Evolutionary conservation across 2,797 vertebrate species (phyloP), one percentile per base, ranked within the genome.

Genomic region (Liparis tanakae): DNA sequence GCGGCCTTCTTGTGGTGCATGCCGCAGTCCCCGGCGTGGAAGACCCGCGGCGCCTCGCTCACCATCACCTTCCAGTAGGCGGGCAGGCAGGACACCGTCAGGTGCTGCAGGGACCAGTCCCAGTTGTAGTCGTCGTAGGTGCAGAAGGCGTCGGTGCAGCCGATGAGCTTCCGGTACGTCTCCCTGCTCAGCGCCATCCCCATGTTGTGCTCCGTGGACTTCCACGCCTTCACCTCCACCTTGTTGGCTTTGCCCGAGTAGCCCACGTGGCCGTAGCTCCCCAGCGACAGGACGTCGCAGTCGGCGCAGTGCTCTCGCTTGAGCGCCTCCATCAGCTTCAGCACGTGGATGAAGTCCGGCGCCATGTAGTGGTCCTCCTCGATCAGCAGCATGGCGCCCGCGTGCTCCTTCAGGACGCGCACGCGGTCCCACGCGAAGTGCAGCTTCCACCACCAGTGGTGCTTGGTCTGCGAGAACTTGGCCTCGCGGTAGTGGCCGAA

Each of bases 381-480:
- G 4, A 99, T 92, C 72, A 99, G 94, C 8, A 99, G 91, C 48
- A 99, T 91, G 34, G 96, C 89, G 69, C 97, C 97, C 7, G 88
- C 82, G 79, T 97, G 96, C 36, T 96, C 94, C 54, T 94, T 95
- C 58, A 99, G 91, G 13, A 88, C 92, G 54, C 92, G 94, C n/a
- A 99, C 93, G 69, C 97, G 89, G 82, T 99, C 98, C 97, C 97
- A 99, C 0, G 97, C 96, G 80, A 99, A 99, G 87, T 99, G 98
- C 88, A 99, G 92, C 94, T 99, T 99, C 98, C 98, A 99, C 98
- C 98, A 99, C 98, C 98, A 99, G 85, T 99, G 98, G 90, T 99
- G 98, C 90, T 99, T 99, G 85, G 97, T 96, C 89, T 99, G 98
- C 6, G 97, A 97, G 91, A 99, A 99, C 60, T 96, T 96, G 25